Evolutionary conservation across 2,888 invertebrate species (phyloP), one percentile per base, ranked within the genome.

Genomic region (Pyrocoelia pectoralis): DNA sequence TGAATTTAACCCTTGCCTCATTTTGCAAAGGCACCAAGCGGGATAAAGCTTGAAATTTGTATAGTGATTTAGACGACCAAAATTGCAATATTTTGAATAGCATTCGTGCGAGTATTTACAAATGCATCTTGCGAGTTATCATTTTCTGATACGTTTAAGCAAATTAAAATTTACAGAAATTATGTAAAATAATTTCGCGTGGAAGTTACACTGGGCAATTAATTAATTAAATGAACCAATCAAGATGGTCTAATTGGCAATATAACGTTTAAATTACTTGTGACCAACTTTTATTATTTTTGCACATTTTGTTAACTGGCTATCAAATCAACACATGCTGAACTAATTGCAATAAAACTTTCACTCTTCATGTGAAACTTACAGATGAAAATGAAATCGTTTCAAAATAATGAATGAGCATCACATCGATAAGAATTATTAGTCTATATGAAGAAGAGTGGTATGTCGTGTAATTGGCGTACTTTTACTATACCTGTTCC

Each of bases 301-400:
- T n/a, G n/a, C 33, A 33, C 8, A 33, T 33, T 33, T 33, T 33
- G 33, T 33, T 33, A 33, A 33, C 2, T 33, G 15, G 12, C 19
- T 50, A 50, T 29, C 18, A 50, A 12, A 50, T 29, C 18, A 50
- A 12, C 24, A 40, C 49, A 50, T 55, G 43, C 52, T 56, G 52
- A 61, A 56, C 53, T 62, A 62, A 62, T 62, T 57, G 53, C 48
- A 18, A 24, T 33, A 28, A 48, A 53, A 62, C 62, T 62, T 62
- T 62, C 62, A 62, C 62, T 62, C 51, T 61, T 56, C 51, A 43
- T 61, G 56, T 57, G 62, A 62, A 61, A 57, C 56, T 51, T 41
- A 8, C 33, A 10, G 6, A 13, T 41, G 52, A 62, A 51, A 56
- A 49, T n/a, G 49, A 62, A 56, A 58, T 52, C 49, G 49, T 33